Conservation (phyloP, 2,113 vertebrate species). For the Seriola rivoliana region DNA sequence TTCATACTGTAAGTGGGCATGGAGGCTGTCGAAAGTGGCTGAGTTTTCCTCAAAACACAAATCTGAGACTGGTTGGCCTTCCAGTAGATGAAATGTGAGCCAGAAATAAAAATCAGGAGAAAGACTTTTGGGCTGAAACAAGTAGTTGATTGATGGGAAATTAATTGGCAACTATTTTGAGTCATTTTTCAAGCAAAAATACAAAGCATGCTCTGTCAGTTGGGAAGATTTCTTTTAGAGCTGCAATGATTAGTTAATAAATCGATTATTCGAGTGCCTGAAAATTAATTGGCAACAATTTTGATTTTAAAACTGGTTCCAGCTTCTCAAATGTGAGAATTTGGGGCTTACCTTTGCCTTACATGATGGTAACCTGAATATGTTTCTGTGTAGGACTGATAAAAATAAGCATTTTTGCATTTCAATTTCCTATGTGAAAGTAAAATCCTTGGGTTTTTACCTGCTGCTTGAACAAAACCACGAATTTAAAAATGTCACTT, state of each 20-base stretch:
- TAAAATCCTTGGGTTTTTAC: too few relatives aligned
- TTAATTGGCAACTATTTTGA: too few relatives aligned
- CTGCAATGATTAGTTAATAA: not conserved
- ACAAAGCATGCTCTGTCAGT: not conserved
- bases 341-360: too few relatives aligned
- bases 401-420: not conserved
- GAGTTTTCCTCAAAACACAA: constrained; percentile 49
- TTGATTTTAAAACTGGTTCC: not conserved
- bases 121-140: too few relatives aligned
- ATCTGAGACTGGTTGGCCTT: not conserved
- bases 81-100: not conserved
- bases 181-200: not conserved
- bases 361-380: too few relatives aligned
- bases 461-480: not conserved
- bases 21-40: constrained; percentile 30
- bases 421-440: too few relatives aligned
- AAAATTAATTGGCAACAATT: not conserved
- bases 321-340: not conserved
- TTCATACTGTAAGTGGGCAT: constrained; percentile 2
- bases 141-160: not conserved
- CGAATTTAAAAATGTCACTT: not conserved
- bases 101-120: too few relatives aligned
- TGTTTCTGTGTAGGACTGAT: too few relatives aligned
- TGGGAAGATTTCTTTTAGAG: not conserved
- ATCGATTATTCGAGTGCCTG: not conserved